phyloP scores from a whole-genome alignment of 2,113 vertebrate genomes.

The Prinia subflava region DNA sequence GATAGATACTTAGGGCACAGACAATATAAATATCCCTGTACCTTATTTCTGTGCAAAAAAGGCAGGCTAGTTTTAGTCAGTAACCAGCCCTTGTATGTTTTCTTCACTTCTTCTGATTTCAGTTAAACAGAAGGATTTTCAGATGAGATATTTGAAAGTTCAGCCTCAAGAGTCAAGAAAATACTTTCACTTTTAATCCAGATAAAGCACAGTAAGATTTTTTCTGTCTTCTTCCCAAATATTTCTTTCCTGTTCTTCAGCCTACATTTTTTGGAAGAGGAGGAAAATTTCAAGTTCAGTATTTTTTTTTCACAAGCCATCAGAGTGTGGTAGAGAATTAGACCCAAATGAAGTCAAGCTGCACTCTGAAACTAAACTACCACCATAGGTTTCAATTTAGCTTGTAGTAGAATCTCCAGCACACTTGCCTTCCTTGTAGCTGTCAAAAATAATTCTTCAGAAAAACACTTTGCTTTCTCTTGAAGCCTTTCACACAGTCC shows the following conservation, averaged over 20 bases:
- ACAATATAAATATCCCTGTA: constrained; percentile 47
- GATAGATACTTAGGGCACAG: constrained; percentile 4
- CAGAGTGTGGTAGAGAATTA: not conserved
- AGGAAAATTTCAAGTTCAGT: not conserved
- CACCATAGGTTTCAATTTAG: not conserved
- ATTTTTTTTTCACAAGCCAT: not conserved
- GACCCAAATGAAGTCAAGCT: not conserved
- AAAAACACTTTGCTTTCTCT: not conserved
- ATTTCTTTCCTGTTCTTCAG: not conserved
- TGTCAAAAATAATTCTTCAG: constrained; percentile 14
- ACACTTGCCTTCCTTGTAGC: not conserved
- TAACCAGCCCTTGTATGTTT: not conserved
- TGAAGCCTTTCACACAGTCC: not conserved
- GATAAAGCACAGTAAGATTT: not conserved
- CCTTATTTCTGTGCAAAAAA: constrained; percentile 52
- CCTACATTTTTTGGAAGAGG: not conserved
- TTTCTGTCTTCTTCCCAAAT: not conserved
- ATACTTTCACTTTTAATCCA: not conserved
- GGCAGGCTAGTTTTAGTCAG: not conserved
- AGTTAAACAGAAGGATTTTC: not conserved
- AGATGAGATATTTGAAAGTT: not conserved
- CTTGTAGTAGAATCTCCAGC: not conserved
- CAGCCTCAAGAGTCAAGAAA: not conserved
- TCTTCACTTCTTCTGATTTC: constrained; percentile 1
- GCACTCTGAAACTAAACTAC: not conserved